Evolutionary conservation across 2,888 invertebrate genomes (phyloP), one percentile per base, ranked within the genome.

Genomic region (Crematogaster levior): DNA sequence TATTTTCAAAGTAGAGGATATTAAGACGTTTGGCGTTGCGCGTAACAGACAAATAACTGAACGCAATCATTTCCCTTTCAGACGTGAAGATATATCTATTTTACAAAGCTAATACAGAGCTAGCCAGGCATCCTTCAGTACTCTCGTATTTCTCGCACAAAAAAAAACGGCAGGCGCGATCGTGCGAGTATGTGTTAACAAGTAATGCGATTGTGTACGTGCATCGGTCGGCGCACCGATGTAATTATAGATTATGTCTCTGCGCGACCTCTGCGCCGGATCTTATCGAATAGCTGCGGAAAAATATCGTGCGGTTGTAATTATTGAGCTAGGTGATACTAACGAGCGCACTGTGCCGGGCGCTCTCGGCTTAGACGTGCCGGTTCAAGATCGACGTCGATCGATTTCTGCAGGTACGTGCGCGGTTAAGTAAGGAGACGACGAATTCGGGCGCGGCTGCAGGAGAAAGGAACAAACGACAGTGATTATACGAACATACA

Each of bases 171-270:
- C 27, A 15, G 66, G 66, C n/a, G 40, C 51, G 51, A 43, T 43
- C 56, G 56, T 3, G 24, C 34, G 70, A 46, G 56, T 56, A n/a
- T 77, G 77, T 77, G 53, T 79, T 79, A 79, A 70, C 77, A 70
- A 70, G 56, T 56, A 58, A 12, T 6, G 34, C 56, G 70, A 46
- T 58, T 56, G 77, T 43, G 43, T 70, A 43, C 43, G 43, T 70
- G 77, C 77, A 70, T 70, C 70, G 56, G 43, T 34, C 77, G 66
- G 88, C 85, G 87, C 86, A 80, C 84, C 91, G 93, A 93, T 93
- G 91, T 92, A 93, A 93, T 93, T 93, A 93, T 93, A 93, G 93
- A 93, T 93, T 93, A 83, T 92, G 93, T 92, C 92, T 91, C 91
- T 89, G 91, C 83, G 86, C 89, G 91, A 91, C 91, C 91, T 87